Percentiles rank a stretch among this genome's conserved stretches.
phyloP scores from a whole-genome alignment of 2,888 invertebrate genomes.

The Apamea epomidion region DNA sequence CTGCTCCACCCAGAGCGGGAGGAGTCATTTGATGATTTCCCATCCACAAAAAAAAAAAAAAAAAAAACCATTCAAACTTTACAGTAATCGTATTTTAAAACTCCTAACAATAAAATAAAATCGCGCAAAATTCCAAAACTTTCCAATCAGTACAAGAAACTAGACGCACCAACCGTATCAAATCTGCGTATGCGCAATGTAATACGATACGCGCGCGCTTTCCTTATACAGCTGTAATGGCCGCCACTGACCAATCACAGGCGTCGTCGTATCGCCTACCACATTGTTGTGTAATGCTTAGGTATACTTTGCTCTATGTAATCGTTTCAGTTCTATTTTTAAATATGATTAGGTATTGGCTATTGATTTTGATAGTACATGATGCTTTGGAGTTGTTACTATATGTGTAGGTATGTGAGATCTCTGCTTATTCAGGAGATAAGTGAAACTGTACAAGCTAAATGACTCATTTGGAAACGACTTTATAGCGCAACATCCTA shows the following conservation, averaged over 20 bases:
- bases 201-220: constrained; percentile 83
- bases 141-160: background rate
- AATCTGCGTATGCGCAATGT: constrained; percentile 72
- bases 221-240: constrained; percentile 84
- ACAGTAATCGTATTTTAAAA: background rate
- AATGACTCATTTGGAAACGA: background rate
- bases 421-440: background rate
- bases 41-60: too few species aligned
- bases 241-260: constrained; percentile 79
- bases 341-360: constrained; percentile 45
- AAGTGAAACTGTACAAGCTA: background rate
- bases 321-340: constrained; percentile 59
- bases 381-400: background rate
- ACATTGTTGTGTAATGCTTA: constrained; percentile 62
- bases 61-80: background rate
- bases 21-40: too few species aligned
- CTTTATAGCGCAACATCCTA: background rate
- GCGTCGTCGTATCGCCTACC: constrained; percentile 77
- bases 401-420: background rate
- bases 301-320: constrained; percentile 60
- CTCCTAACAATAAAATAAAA: background rate
- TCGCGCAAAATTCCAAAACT: background rate
- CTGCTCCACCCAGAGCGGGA: too few species aligned
- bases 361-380: constrained; percentile 25
- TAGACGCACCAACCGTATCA: constrained; percentile 47